A percentile compares a stretch with the other conserved stretches of the same genome.
These are phyloP conservation scores for Drosophila paramelanica DNA, from an alignment of 2,888 invertebrate genomes.

Conservation along the genomic window DNA sequence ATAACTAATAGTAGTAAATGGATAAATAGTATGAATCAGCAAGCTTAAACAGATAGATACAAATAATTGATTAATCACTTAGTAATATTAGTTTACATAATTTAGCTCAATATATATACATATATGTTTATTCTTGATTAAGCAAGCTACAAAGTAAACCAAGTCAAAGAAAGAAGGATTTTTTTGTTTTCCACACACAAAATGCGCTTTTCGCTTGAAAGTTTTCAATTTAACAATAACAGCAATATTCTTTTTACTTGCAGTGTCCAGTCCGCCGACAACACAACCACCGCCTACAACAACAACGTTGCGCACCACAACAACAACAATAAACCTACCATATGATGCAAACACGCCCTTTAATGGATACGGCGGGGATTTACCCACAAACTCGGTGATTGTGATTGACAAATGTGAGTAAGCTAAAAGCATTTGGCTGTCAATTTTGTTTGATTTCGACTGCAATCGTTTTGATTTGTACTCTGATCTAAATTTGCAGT, in stretches of 20 bases:
- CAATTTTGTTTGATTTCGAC: slow-evolving; percentile 3
- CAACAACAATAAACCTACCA: slow-evolving; percentile 69
- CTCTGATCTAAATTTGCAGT: slow-evolving; percentile 75
- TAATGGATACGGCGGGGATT: slow-evolving; percentile 86
- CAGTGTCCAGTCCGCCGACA: slow-evolving; percentile 92
- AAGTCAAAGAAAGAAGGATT: too few relatives aligned
- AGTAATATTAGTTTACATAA: too few relatives aligned
- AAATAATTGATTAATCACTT: too few relatives aligned
- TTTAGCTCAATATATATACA: too few relatives aligned
- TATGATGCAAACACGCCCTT: slow-evolving; percentile 84
- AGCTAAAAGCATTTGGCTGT: slow-evolving; percentile 12
- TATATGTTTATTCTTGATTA: too few relatives aligned
- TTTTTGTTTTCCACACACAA: background rate
- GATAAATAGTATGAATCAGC: too few relatives aligned
- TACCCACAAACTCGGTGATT: slow-evolving; percentile 88
- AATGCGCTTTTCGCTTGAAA: too few relatives aligned
- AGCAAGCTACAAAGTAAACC: too few relatives aligned
- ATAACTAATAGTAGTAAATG: too few relatives aligned
- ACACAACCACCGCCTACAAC: slow-evolving; percentile 92
- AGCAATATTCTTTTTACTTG: slow-evolving; percentile 49
- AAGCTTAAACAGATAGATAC: too few relatives aligned
- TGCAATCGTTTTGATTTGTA: background rate
- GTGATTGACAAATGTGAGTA: slow-evolving; percentile 87
- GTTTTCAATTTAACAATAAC: background rate
- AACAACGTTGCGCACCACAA: slow-evolving; percentile 87